Base-by-base conservation (phyloP, 64 coral and sea anemone genomes). In the Hydrozoanthus tunicans region DNA sequence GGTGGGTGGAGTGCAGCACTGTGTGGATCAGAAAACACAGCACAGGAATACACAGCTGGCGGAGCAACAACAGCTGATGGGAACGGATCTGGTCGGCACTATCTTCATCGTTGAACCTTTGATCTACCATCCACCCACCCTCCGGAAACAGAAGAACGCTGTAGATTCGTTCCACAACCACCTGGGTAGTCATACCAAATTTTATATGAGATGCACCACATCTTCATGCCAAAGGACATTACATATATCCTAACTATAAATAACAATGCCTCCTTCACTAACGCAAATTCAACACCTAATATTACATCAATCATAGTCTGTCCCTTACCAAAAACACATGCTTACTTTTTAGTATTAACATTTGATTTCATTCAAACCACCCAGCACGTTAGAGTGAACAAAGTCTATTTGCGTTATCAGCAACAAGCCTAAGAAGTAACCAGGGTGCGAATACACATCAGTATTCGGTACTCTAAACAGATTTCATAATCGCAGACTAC, bases 101-200 rank as follows among this genome's bases (percentile, higher is more conserved):
- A 4, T 85, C 64, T 14, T 83, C 60, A 25, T 52, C 81, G 14
- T 85, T 64, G 56, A 70, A 20, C 81, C 81, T 85, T n/a, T 85
- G 81, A 51, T 85, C 81, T 24, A 85, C 7, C 64, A 85, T 85
- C 81, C 81, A 85, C 1, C 81, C 81, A 52, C 81, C 81, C 81
- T 85, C 81, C 13, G 81, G 81, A 53, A 85, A 85, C 43, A 85
- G 53, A 70, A 85, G 81, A 20, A 85, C 81, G 5, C 70, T 85
- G 81, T 85, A 85, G 63, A 85, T 85, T 11, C 81, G 81, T 24
- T 85, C 92, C 57, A 96, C 89, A 12, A 92, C 91, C 56, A 85
- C 92, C 95, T 96, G 27, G n/a, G 63, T 6, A 79, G 52, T 43
- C 6, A 86, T 0, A 81, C 10, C 5, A 59, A 68, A 51, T 55